Evolutionary conservation across 2,113 vertebrate genomes (phyloP), one percentile per base, ranked within the genome.

Genomic region (Pterocles burchelli): DNA sequence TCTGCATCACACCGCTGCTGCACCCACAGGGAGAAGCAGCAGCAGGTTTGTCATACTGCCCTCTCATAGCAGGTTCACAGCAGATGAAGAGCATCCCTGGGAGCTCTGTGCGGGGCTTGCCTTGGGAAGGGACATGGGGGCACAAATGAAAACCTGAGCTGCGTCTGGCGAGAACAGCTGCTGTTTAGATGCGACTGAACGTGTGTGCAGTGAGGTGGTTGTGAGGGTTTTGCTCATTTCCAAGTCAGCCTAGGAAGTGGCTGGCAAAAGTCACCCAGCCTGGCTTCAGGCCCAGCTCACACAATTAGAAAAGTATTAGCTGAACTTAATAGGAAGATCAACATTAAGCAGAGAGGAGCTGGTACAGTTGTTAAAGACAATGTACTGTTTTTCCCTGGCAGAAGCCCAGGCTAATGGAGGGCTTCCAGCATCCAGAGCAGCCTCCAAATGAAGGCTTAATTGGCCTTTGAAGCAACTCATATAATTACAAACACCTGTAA

Each of bases 361-460:
- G 91, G 46, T 95, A 74, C 82, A 81, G 31, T 51, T 96, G 94
- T 95, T 93, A 96, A 97, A 93, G 85, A 80, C 89, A 72, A 36
- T 38, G 81, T 72, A 66, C 95, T 95, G 74, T 93, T 94, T 95
- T 97, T 96, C 95, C 90, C 49, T 95, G 91, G 94, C 85, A 95
- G 93, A 88, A 91, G 16, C 72, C 88, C 95, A 97, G 84, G 59
- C 93, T 96, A 90, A 91, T 95, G 75, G 79, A 92, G 58, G 88
- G 85, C 73, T 95, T 97, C 95, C 95, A 88, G 80, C 49, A 72
- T 73, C 82, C 41, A 81, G 61, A 85, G 72, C 78, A 89, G 95
- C 86, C 92, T 95, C 89, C 46, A 97, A 96, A 97, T 96, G 90
- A 93, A 95, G 90, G 94, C 77, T 96, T 98, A 98, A 98, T 97